Evolutionary conservation across 2,888 invertebrate genomes (phyloP), one percentile per base, ranked within the genome.

Genomic region (Encarsia formosa): DNA sequence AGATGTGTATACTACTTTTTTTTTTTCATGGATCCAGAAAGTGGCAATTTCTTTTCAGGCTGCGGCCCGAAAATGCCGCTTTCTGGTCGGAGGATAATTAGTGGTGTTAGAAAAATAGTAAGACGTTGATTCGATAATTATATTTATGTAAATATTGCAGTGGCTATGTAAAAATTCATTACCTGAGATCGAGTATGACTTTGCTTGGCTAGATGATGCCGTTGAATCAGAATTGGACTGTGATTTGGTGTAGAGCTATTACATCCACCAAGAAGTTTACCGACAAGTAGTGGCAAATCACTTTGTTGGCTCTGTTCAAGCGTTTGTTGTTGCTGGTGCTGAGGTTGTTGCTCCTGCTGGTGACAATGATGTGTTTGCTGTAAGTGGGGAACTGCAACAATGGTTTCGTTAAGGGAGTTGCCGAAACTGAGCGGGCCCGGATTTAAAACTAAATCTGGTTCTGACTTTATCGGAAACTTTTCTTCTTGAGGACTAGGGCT

Each of bases 241-340:
- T 83, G 82, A 64, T 77, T 80, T 4, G 81, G 81, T 9, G 81
- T 81, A 15, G 85, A 84, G 71, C 82, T 84, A 2, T 82, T 82
- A 65, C 80, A 81, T 57, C 76, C 79, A 44, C 84, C 83, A 47
- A 85, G 69, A 44, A 83, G 65, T 69, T 83, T 83, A 58, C 82
- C 84, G 70, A 83, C 77, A 37, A 78, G 69, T 40, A 77, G 60
- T 65, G 81, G 69, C 41, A 82, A 73, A 63, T 74, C 73, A 35
- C 66, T 72, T 45, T 71, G 74, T 45, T 73, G 74, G 3, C 63
- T 60, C 29, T 71, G 34, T 16, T 61, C 59, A 24, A 50, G 47
- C 4, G 38, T 52, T 35, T 49, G 52, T 18, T 57, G 57, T 20
- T 52, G 56, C 19, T 52, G 53, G 5, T 58, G 49, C 46, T 56